These are phyloP conservation scores for Corythoichthys intestinalis DNA, from an alignment of 2,113 vertebrate genomes.

Conservation along the genomic window DNA sequence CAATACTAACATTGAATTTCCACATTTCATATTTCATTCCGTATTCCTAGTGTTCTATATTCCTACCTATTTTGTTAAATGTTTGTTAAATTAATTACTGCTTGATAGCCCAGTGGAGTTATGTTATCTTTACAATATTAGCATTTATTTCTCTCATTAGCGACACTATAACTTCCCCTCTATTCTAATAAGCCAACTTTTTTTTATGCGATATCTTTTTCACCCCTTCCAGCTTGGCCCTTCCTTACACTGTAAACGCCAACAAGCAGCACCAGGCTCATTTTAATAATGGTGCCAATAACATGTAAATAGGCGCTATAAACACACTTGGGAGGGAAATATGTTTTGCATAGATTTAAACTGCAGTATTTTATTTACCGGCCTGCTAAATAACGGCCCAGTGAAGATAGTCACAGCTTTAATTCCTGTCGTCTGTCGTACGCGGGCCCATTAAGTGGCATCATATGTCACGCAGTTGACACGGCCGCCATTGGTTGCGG, in stretches of 20 bases:
- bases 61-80: not conserved
- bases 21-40: too few relatives aligned
- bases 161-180: not conserved
- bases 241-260: constrained; percentile 14
- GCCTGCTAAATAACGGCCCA: constrained; percentile 57
- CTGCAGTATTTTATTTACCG: constrained; percentile 59
- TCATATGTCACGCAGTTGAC: constrained; percentile 81
- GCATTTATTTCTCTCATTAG: not conserved
- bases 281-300: constrained; percentile 65
- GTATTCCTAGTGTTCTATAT: too few relatives aligned
- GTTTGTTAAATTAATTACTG: not conserved
- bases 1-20: too few relatives aligned
- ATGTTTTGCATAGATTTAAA: constrained; percentile 59
- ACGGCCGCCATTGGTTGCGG: constrained; percentile 80
- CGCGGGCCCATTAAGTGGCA: constrained; percentile 73
- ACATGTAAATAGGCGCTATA: constrained; percentile 62
- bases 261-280: constrained; percentile 15
- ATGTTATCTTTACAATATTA: not conserved
- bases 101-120: not conserved
- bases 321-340: constrained; percentile 56
- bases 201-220: constrained; percentile 1
- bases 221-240: not conserved
- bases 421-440: constrained; percentile 69
- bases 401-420: constrained; percentile 68
- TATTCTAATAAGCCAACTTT: not conserved